Conservation (phyloP, 1,140 invertebrate species). For the Acromyrmex heyeri region DNA sequence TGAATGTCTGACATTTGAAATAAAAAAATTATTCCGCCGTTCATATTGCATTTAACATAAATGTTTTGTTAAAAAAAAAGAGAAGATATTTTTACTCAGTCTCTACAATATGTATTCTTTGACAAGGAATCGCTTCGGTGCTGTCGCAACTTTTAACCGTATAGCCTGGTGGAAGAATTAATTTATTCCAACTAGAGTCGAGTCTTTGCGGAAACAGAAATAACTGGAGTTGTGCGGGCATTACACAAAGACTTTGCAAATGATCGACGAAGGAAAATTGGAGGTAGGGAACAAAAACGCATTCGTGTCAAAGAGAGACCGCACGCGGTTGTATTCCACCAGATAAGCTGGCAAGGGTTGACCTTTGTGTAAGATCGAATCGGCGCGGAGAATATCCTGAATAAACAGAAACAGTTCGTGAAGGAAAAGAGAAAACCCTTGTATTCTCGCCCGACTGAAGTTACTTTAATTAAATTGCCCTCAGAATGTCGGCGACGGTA, state of each 20-base stretch:
- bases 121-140: not conserved
- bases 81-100: not conserved
- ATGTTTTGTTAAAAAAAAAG: conserved; percentile 9
- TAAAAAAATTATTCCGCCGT: conserved; percentile 30
- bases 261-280: conserved; percentile 40
- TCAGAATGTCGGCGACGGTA: not conserved
- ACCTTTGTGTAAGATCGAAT: conserved; percentile 38
- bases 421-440: not conserved
- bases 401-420: conserved; percentile 38
- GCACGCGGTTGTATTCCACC: not conserved
- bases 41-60: not conserved
- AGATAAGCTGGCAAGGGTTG: conserved; percentile 3
- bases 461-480: conserved; percentile 58
- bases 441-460: conserved; percentile 3
- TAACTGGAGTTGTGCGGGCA: not conserved
- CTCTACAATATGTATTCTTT: not conserved
- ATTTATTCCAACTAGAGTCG: conserved; percentile 24
- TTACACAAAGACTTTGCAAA: conserved; percentile 39
- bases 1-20: conserved; percentile 28
- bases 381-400: conserved; percentile 23
- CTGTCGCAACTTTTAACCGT: not conserved
- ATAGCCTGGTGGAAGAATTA: not conserved
- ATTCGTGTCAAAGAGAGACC: conserved; percentile 47
- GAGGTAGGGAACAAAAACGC: conserved; percentile 20
- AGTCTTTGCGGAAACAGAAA: conserved; percentile 12